Evolutionary conservation across 2,888 invertebrate species (phyloP), one percentile per base, ranked within the genome.

Genomic region (Drosophila melanocephala): DNA sequence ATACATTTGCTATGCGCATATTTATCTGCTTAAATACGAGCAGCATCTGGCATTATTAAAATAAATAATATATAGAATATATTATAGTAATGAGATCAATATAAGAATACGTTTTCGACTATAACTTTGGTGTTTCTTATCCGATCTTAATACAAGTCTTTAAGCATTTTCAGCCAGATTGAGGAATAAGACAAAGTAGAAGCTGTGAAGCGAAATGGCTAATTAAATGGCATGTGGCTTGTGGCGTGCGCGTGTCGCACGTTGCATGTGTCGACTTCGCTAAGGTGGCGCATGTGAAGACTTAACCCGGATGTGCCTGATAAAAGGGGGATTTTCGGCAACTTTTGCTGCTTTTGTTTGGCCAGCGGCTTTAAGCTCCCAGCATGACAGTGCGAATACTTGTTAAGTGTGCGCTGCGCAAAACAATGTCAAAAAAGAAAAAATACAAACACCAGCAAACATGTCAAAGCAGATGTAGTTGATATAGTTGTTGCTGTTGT

Each of bases 391-490:
- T 58, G 78, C 65, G 64, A 61, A 74, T 68, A 68, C 30, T 52
- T n/a, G 52, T 73, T 50, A 69, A 74, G 68, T 55, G 68, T 30
- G 32, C 51, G 51, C 57, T 62, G 37, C 9, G 30, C 28, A 35
- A 72, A 73, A 73, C 68, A 75, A 77, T 78, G 67, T 44, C 35
- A 75, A 75, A 77, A 47, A 42, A 10, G 2, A n/a, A 42, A 42
- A 26, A 47, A 47, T 26, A 26, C 16, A 26, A 47, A 47, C 16
- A 75, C 80, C 65, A 77, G 74, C 78, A 75, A 70, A 80, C 72
- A 80, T 75, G 78, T 77, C 75, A 65, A 57, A 50, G 63, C 50
- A 59, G 64, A 69, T 57, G 57, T 22, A 39, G 50, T 67, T 79
- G 51, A 26, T 52, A 26, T 26, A 32, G 53, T n/a, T 39, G 55